Conservation (phyloP, 1,140 invertebrate genomes). For the Leptopilina boulardi region DNA sequence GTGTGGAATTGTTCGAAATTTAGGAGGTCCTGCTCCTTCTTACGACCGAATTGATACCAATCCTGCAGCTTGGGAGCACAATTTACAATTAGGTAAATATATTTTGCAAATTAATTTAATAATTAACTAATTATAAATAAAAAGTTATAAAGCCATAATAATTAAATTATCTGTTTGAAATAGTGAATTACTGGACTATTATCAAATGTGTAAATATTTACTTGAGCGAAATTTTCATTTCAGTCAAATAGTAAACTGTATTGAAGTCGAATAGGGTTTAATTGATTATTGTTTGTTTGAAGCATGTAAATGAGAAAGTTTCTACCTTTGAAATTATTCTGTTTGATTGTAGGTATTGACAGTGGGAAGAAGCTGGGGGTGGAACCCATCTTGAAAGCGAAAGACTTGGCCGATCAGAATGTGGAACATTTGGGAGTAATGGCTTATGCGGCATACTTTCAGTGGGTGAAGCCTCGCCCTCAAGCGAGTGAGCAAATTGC, state of each 20-base stretch:
- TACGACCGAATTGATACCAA: constrained; percentile 86
- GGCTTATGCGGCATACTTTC: constrained; percentile 94
- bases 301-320: constrained; percentile 36
- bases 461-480: constrained; percentile 89
- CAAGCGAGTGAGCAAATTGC: constrained; percentile 87
- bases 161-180: too few relatives aligned
- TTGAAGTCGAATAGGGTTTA: too few relatives aligned
- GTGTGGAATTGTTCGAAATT: constrained; percentile 89
- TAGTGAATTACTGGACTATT: too few relatives aligned
- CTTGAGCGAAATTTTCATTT: too few relatives aligned
- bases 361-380: constrained; percentile 85
- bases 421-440: constrained; percentile 97
- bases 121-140: background rate
- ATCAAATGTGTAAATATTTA: too few relatives aligned
- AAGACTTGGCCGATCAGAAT: constrained; percentile 95
- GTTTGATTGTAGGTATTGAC: constrained; percentile 75
- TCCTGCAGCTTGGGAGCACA: constrained; percentile 87
- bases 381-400: constrained; percentile 91
- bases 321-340: too few relatives aligned
- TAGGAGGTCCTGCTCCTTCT: constrained; percentile 89
- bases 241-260: too few relatives aligned
- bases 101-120: background rate
- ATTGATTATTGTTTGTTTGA: constrained; percentile 17
- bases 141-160: constrained; percentile 32
- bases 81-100: constrained; percentile 82